These are phyloP conservation scores for Athalia cordata DNA, from an alignment of 2,888 invertebrate species.

Conservation along the genomic window DNA sequence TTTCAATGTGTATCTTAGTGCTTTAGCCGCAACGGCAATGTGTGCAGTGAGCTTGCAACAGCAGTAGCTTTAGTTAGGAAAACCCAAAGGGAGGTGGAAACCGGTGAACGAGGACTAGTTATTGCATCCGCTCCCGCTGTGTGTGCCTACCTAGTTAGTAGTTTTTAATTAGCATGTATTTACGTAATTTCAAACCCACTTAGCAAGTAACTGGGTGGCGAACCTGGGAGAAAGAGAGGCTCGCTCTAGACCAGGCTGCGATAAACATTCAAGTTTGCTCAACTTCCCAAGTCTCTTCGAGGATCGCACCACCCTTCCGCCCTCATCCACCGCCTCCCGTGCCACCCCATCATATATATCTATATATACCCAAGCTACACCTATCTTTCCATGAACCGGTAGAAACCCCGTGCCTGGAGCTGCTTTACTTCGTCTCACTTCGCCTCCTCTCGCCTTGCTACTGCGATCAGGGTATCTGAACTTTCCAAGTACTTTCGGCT, in stretches of 20 bases:
- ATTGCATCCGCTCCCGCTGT: conserved; percentile 40
- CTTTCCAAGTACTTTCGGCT: conserved; percentile 44
- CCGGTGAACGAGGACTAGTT: conserved; percentile 36
- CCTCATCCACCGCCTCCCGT: neutral
- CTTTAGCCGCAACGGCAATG: neutral
- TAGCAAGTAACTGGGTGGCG: conserved; percentile 49
- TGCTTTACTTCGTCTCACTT: too few species aligned
- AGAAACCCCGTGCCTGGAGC: conserved; percentile 47
- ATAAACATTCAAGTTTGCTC: conserved; percentile 63
- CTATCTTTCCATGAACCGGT: conserved; percentile 26
- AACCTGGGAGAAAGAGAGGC: conserved; percentile 41
- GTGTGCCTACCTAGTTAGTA: conserved; percentile 47
- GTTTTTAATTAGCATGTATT: conserved; percentile 62
- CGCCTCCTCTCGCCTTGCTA: conserved; percentile 29
- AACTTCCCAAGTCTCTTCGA: conserved; percentile 61
- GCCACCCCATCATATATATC: conserved; percentile 3
- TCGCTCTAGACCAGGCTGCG: conserved; percentile 56
- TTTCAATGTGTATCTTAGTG: neutral
- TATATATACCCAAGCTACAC: conserved; percentile 44
- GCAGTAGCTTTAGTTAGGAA: neutral
- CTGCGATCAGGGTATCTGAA: conserved; percentile 39
- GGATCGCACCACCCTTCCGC: conserved; percentile 13
- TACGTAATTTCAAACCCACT: conserved; percentile 55
- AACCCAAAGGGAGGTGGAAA: neutral
- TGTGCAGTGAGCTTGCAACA: conserved; percentile 6